A percentile compares a stretch with the other conserved stretches of the same genome.
phyloP scores from a whole-genome alignment of 2,113 vertebrate genomes.

The Orcinus orca region DNA sequence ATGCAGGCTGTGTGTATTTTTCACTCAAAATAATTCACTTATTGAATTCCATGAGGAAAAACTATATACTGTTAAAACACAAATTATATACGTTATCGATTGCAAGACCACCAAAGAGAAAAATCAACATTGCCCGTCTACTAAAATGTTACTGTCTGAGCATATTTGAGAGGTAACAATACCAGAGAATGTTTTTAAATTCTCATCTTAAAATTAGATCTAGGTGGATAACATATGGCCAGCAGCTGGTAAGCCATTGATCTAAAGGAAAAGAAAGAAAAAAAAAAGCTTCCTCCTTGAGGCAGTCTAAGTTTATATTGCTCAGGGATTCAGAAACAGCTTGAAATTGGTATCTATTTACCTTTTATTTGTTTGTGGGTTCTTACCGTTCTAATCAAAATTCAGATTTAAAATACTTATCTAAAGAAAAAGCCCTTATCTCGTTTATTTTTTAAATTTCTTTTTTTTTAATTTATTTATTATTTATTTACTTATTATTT shows the following conservation, averaged over 20 bases:
- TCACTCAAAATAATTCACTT: constrained; percentile 21
- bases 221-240: background rate
- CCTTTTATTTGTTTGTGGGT: background rate
- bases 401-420: constrained; percentile 12
- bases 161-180: background rate
- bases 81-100: background rate
- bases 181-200: background rate
- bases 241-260: background rate
- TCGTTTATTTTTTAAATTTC: background rate
- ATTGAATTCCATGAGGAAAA: constrained; percentile 10
- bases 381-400: background rate
- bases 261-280: background rate
- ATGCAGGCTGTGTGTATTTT: background rate
- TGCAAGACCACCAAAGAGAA: background rate
- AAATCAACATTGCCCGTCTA: background rate
- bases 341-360: background rate
- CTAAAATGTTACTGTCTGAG: background rate
- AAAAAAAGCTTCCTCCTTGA: background rate
- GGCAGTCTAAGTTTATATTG: background rate
- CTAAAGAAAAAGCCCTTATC: background rate
- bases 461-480: background rate
- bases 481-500: too few relatives aligned
- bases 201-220: constrained; percentile 25
- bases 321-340: background rate
- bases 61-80: background rate